A percentile compares a stretch with the other conserved stretches of the same genome.
These are phyloP conservation scores for Megaceryle alcyon DNA, from an alignment of 2,797 vertebrate genomes.

Conservation along the genomic window DNA sequence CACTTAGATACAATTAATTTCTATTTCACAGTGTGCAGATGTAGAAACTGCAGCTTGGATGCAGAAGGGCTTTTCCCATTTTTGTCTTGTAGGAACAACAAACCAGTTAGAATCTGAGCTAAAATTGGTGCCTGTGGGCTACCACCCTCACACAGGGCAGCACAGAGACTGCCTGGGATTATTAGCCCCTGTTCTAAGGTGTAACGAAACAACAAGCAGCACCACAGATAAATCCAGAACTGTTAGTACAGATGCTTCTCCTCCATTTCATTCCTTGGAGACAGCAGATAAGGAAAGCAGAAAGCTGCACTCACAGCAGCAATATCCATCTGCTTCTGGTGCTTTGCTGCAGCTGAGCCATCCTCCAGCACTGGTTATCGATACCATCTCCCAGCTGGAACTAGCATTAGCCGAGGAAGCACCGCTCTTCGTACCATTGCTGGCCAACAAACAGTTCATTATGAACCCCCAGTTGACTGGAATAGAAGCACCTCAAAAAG, in stretches of 20 bases:
- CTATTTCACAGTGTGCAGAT: neutral
- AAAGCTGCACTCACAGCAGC: neutral
- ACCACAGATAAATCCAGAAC: rapidly evolving
- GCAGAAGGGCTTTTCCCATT: neutral
- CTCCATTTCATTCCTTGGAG: neutral
- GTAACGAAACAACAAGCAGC: neutral
- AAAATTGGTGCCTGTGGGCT: neutral
- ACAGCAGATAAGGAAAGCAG: neutral
- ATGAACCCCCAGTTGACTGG: neutral
- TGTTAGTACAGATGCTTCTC: neutral
- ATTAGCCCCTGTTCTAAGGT: neutral
- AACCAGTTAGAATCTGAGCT: neutral
- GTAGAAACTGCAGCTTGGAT: rapidly evolving
- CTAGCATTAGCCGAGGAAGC: neutral
- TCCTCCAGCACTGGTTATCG: neutral
- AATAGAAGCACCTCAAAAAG: neutral
- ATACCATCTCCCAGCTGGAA: neutral
- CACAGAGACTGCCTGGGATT: neutral
- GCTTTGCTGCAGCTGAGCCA: neutral
- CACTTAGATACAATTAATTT: neutral
- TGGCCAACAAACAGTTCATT: neutral
- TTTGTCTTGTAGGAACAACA: neutral
- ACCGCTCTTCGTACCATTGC: neutral
- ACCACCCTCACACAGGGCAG: neutral
- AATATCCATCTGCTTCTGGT: neutral